Percentiles rank a stretch among this genome's conserved stretches.
phyloP scores from a whole-genome alignment of 2,888 invertebrate genomes.

The Cephalotes varians region DNA sequence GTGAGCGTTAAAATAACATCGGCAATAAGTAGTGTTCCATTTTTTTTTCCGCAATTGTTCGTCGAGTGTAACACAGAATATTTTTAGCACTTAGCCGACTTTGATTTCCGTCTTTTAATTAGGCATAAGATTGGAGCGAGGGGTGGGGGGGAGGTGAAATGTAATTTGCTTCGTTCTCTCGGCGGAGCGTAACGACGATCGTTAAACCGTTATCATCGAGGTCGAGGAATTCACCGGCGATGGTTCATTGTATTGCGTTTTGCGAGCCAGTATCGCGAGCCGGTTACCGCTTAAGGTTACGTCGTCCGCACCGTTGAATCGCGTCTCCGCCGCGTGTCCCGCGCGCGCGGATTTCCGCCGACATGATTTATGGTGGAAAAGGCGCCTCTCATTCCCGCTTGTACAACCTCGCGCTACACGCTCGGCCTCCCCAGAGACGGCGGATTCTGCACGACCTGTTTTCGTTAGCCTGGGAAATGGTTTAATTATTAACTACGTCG shows the following conservation, averaged over 20 bases:
- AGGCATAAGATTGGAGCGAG: not conserved
- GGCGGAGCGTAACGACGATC: conserved; percentile 13
- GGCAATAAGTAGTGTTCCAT: not conserved
- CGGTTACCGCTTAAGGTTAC: conserved; percentile 39
- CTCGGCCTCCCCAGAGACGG: conserved; percentile 37
- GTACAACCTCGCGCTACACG: not conserved
- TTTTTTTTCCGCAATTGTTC: not conserved
- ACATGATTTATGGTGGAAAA: conserved; percentile 73
- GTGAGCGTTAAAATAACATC: not conserved
- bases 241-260: conserved; percentile 3
- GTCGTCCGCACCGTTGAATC: conserved; percentile 54
- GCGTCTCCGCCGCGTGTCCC: conserved; percentile 20
- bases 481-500: conserved; percentile 75
- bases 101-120: not conserved
- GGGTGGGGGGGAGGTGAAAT: not conserved
- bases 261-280: conserved; percentile 34
- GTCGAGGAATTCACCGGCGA: conserved; percentile 8
- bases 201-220: conserved; percentile 40
- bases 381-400: conserved; percentile 10
- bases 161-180: conserved; percentile 8
- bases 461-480: conserved; percentile 69
- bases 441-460: conserved; percentile 57
- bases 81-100: not conserved
- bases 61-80: not conserved
- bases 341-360: conserved; percentile 62